These are phyloP conservation scores for Lepisosteus osseus DNA, from an alignment of 2,113 vertebrate genomes.

Conservation along the genomic window DNA sequence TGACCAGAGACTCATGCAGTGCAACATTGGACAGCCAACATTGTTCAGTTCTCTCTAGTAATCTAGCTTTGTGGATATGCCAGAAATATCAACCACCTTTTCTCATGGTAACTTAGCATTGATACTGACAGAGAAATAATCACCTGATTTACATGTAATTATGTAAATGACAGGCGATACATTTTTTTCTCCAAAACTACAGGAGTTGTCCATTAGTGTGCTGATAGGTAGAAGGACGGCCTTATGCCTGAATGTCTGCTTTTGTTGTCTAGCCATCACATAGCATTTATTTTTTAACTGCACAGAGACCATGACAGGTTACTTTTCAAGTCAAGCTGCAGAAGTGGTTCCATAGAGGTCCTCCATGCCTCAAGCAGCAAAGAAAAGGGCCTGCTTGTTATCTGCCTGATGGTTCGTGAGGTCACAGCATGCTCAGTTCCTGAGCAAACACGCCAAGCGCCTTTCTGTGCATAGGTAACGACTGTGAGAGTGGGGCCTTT, in stretches of 20 bases:
- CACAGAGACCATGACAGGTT: too few relatives aligned
- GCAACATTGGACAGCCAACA: not conserved
- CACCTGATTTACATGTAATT: slow-evolving; percentile 3
- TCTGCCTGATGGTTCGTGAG: not conserved
- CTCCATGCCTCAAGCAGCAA: not conserved
- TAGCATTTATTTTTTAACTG: too few relatives aligned
- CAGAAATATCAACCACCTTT: slow-evolving; percentile 1
- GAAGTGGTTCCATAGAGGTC: not conserved
- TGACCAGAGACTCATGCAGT: too few relatives aligned
- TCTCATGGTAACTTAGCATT: slow-evolving; percentile 5
- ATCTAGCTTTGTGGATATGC: not conserved
- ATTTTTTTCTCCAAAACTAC: slow-evolving; percentile 4
- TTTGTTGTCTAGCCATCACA: too few relatives aligned
- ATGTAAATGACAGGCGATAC: not conserved
- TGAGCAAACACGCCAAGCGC: too few relatives aligned
- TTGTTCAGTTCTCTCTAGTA: not conserved
- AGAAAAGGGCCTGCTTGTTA: too few relatives aligned
- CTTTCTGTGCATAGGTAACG: too few relatives aligned
- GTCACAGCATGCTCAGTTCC: not conserved
- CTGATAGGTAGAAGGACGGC: too few relatives aligned
- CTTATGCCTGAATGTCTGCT: not conserved
- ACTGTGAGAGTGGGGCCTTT: not conserved
- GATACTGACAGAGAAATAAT: not conserved
- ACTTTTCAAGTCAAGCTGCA: not conserved
- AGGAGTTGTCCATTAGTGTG: not conserved